These are phyloP conservation scores for Leuciscus waleckii DNA, from an alignment of 2,797 vertebrate species.

Conservation along the genomic window DNA sequence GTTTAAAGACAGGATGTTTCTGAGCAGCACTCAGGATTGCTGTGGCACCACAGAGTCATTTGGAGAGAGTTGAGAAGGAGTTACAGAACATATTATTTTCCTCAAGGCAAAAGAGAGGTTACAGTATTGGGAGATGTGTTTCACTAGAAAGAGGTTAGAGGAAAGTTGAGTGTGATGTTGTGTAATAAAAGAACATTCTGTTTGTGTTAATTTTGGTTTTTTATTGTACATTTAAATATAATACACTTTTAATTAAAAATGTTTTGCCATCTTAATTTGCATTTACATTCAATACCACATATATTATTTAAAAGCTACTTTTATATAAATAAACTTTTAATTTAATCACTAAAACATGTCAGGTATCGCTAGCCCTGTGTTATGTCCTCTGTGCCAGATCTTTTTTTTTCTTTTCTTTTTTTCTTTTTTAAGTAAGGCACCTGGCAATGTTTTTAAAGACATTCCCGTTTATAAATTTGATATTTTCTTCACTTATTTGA, in stretches of 20 bases:
- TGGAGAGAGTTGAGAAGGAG: not conserved
- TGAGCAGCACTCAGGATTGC: not conserved
- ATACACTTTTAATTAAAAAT: not conserved
- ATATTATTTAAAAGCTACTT: not conserved
- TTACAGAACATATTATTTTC: conserved; percentile 2
- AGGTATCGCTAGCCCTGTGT: not conserved
- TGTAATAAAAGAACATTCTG: not conserved
- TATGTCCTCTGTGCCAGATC: not conserved
- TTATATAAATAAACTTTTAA: not conserved
- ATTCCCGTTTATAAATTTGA: not conserved
- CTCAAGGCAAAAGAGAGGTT: conserved; percentile 5
- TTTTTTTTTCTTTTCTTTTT: no score
- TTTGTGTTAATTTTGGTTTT: not conserved
- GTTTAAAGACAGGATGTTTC: conserved; percentile 77
- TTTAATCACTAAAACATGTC: not conserved
- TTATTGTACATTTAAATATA: not conserved
- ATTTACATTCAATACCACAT: not conserved
- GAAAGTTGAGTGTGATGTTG: not conserved
- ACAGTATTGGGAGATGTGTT: not conserved
- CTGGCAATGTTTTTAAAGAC: not conserved
- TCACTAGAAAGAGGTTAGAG: not conserved
- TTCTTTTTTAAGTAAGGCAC: not conserved
- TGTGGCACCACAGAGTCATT: not conserved
- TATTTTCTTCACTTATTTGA: not conserved
- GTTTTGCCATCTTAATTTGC: not conserved